Percentiles rank a stretch among this genome's conserved stretches.
These are phyloP conservation scores for Drosophila fungiperda DNA, from an alignment of 2,888 invertebrate genomes.

Conservation along the genomic window DNA sequence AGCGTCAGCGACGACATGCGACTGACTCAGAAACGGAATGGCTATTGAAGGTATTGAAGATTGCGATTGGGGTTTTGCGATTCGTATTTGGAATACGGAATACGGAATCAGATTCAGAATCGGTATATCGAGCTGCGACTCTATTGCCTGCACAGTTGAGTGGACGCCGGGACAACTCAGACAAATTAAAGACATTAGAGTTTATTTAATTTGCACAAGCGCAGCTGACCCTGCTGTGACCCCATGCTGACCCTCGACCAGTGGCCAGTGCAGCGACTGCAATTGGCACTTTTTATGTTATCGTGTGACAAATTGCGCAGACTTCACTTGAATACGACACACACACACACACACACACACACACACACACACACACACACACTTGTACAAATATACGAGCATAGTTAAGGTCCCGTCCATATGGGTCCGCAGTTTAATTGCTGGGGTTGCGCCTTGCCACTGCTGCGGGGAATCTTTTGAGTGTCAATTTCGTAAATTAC, in stretches of 20 bases:
- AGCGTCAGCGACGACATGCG: slow-evolving; percentile 73
- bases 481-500: slow-evolving; percentile 81
- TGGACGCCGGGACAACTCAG: slow-evolving; percentile 56
- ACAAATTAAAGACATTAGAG: slow-evolving; percentile 80
- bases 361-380: background rate
- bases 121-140: slow-evolving; percentile 18
- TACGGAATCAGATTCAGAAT: slow-evolving; percentile 10
- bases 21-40: slow-evolving; percentile 32
- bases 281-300: slow-evolving; percentile 77
- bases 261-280: slow-evolving; percentile 51
- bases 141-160: slow-evolving; percentile 32
- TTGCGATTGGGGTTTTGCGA: slow-evolving; percentile 22
- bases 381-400: background rate
- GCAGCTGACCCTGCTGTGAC: slow-evolving; percentile 66
- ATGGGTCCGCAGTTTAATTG: slow-evolving; percentile 71
- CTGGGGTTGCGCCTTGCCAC: slow-evolving; percentile 55
- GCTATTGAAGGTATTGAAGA: slow-evolving; percentile 23
- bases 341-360: background rate
- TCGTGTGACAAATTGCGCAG: slow-evolving; percentile 74
- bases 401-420: slow-evolving; percentile 42
- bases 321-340: slow-evolving; percentile 38
- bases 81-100: slow-evolving; percentile 18
- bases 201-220: slow-evolving; percentile 75
- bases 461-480: slow-evolving; percentile 63
- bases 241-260: slow-evolving; percentile 38